phyloP scores from a whole-genome alignment of 1,140 invertebrate genomes.

The Hyles euphorbiae region DNA sequence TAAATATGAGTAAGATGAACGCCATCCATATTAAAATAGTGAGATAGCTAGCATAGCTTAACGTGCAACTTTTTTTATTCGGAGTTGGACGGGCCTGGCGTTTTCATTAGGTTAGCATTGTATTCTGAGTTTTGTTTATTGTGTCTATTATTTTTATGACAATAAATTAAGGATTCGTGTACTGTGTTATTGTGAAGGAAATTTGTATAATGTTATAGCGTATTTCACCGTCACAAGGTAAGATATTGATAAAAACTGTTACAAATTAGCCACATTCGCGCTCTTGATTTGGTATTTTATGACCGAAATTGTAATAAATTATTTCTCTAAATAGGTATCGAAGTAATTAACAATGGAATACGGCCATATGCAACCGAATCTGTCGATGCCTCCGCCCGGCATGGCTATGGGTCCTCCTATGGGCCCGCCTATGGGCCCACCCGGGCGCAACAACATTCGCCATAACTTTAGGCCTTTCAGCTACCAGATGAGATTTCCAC shows the following conservation, averaged over 20 bases:
- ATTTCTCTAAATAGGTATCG: slow-evolving; percentile 70
- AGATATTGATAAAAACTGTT: slow-evolving; percentile 27
- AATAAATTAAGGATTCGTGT: slow-evolving; percentile 20
- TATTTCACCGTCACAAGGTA: slow-evolving; percentile 56
- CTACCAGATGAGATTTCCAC: slow-evolving; percentile 74
- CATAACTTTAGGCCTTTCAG: slow-evolving; percentile 75
- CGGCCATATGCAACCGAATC: slow-evolving; percentile 67
- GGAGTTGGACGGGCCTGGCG: too few relatives aligned
- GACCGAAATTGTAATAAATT: slow-evolving; percentile 33
- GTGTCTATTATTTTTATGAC: slow-evolving; percentile 23
- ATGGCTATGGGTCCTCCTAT: slow-evolving; percentile 37
- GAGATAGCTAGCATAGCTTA: too few relatives aligned
- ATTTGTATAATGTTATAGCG: slow-evolving; percentile 56
- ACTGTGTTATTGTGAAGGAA: slow-evolving; percentile 34
- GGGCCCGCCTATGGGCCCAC: slow-evolving; percentile 38
- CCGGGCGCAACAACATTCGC: slow-evolving; percentile 60
- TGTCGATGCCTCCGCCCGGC: slow-evolving; percentile 64
- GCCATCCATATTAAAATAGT: too few relatives aligned
- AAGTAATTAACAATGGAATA: slow-evolving; percentile 68
- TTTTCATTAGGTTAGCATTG: slow-evolving; percentile 37
- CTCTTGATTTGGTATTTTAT: slow-evolving; percentile 7
- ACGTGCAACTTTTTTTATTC: too few relatives aligned
- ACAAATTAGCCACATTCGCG: slow-evolving; percentile 9
- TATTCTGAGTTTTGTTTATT: slow-evolving; percentile 23
- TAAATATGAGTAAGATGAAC: too few relatives aligned